Evolutionary conservation across 2,888 invertebrate species (phyloP), one percentile per base, ranked within the genome.

Genomic region (Exephanes ischioxanthus): DNA sequence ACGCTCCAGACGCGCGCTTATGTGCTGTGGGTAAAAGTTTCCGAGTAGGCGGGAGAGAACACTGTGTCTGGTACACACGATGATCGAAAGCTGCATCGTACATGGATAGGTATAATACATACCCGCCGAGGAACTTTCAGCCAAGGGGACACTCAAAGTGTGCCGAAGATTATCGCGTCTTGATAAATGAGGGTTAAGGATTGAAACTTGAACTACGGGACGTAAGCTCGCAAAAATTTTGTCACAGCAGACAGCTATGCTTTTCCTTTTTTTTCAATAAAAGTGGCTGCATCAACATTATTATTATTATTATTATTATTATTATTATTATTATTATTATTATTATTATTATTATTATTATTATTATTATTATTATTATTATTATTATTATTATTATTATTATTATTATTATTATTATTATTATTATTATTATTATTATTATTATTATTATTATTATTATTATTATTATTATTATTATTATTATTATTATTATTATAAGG

Each of bases 141-240:
- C 81, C 63, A 61, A 67, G 67, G 16, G 26, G 67, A 63, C n/a
- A 70, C 76, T 82, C 26, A 30, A 33, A 30, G 68, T 48, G 76
- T 53, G 30, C 70, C 81, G 63, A 68, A 48, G 16, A 22, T 66
- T 37, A 63, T 71, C 70, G 63, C 41, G n/a, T 67, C 45, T 19
- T 67, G 41, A 41, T 41, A 67, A 61, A 61, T 61, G 61, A 61
- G 61, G 16, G 61, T 33, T 61, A 33, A 61, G 30, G 61, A 61
- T 61, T 61, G 61, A 61, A 61, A 61, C 61, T 61, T 14, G 30
- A 61, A 61, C 61, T 14, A 19, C 61, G 61, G 14, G 16, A 26
- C 14, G 11, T 16, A 33, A 61, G 61, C 30, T 33, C 33, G 61
- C 11, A 33, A 61, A 61, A 45, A 45, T 45, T 45, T 45, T 3